Evolutionary conservation across 2,888 invertebrate genomes (phyloP), one percentile per base, ranked within the genome.

Genomic region (Catotricha subobsoleta): DNA sequence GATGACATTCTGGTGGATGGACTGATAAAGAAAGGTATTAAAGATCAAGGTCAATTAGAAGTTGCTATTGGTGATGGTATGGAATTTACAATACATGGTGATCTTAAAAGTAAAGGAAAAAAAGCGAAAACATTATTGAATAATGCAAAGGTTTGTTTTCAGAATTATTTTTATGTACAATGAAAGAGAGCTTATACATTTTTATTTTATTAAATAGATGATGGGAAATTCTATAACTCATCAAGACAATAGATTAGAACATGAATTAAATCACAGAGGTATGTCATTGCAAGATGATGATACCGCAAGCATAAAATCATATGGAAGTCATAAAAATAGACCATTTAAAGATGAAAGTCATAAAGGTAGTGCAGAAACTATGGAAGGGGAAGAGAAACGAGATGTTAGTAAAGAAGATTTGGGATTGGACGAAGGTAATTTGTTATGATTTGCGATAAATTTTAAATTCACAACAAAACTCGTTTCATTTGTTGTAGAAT

Each of bases 51-150:
- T 57, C 81, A 84, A 64, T 71, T 87, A 49, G 88, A 90, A 67
- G 86, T 88, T 48, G 86, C 87, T 46, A 86, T 88, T 55, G 87
- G 87, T 37, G 87, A 87, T 59, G 87, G 87, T 49, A 87, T 88
- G 82, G 88, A 88, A 64, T 86, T 88, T 57, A 87, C 86, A 40
- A 87, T 88, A 67, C 87, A 86, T 63, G 87, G 86, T 75, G 86
- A 88, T 67, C 66, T 78, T 50, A 76, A 74, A 63, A 78, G 75
- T 62, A 84, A 83, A 67, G 69, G 80, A 59, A 83, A 81, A 64
- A 76, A 80, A 64, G 78, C 79, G 54, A 81, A 82, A 68, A 71
- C 78, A 55, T 71, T 77, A 58, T 73, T 82, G 62, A 81, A 80
- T 60, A 83, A 81, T 65, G 78, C 78, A 56, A 76, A 76, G 63